Base-by-base conservation (phyloP, 2,113 vertebrate species). In the Passer montanus region DNA sequence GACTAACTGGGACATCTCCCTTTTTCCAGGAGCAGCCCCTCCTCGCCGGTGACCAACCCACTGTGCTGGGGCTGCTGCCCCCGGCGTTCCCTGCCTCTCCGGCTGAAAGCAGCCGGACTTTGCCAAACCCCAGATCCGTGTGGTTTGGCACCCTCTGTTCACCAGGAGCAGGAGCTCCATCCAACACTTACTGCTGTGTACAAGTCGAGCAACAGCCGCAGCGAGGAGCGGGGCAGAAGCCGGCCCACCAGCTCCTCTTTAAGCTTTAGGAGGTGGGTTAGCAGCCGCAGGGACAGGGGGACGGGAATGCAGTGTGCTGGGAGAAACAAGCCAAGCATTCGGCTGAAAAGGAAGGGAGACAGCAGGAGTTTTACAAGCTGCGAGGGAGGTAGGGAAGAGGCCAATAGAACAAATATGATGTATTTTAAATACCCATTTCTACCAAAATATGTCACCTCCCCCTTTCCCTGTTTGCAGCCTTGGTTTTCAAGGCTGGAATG, bases 41-140 rank as follows among this genome's bases (percentile, higher is more conserved):
- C 76, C 58, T 64, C 0, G 2, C 41, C 28, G 35, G 35, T 75
- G 79, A 92, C 2, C 1, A 89, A 44, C 62, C 64, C 86, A 44
- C 73, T 66, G 56, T 60, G 74, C 67, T 64, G 82, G 76, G 62
- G 58, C 76, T 81, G 79, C 92, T 96, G 73, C 31, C 85, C 83
- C 44, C 4, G 1, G 67, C 16, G 0, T 58, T 95, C 76, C 75
- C 66, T 89, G 79, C 28, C 41, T 83, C 64, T 84, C 68, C 0
- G 0, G 23, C 79, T 81, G 69, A 53, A 58, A 87, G 88, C 69
- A 82, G 56, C 37, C 4, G 52, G 83, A 16, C 80, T 87, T 72
- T 96, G 96, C 90, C 95, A 96, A 92, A 56, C 47, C 95, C 85
- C 80, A 82, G 83, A 78, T 64, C 46, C 86, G 13, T 93, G 88